Conservation (phyloP, 2,113 vertebrate genomes). For the Nannobrachium achirus region DNA sequence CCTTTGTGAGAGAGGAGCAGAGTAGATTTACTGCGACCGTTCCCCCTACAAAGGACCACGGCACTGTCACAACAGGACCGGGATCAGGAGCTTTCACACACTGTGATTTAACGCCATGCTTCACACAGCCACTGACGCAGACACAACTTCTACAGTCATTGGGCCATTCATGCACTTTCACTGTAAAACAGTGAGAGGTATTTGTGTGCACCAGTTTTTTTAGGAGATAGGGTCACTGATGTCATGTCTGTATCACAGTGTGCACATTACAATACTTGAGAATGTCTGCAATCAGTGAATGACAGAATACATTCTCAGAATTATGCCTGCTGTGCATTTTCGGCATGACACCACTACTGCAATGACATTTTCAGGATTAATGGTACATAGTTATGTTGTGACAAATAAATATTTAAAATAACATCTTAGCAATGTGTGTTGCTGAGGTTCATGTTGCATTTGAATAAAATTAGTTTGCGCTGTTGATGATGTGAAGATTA, state of each 20-base stretch:
- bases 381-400: too few relatives aligned
- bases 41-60: conserved; percentile 65
- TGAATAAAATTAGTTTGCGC: too few relatives aligned
- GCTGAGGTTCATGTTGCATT: too few relatives aligned
- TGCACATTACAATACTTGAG: background rate
- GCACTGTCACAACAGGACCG: conserved; percentile 71
- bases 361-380: background rate
- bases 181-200: background rate
- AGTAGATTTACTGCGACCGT: conserved; percentile 74
- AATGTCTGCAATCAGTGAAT: background rate
- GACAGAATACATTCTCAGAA: background rate
- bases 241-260: background rate
- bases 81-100: conserved; percentile 71
- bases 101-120: conserved; percentile 58
- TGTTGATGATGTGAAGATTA: too few relatives aligned
- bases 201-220: background rate
- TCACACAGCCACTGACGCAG: conserved; percentile 56
- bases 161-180: conserved; percentile 1
- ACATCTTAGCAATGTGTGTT: too few relatives aligned
- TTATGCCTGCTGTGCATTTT: background rate
- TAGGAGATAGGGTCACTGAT: background rate
- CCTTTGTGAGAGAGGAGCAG: conserved; percentile 76
- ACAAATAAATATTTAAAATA: too few relatives aligned
- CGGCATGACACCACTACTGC: background rate
- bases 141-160: conserved; percentile 38